A percentile compares a stretch with the other conserved stretches of the same genome.
These are phyloP conservation scores for Rhaphigaster nebulosa DNA, from an alignment of 2,888 invertebrate genomes.

Conservation along the genomic window DNA sequence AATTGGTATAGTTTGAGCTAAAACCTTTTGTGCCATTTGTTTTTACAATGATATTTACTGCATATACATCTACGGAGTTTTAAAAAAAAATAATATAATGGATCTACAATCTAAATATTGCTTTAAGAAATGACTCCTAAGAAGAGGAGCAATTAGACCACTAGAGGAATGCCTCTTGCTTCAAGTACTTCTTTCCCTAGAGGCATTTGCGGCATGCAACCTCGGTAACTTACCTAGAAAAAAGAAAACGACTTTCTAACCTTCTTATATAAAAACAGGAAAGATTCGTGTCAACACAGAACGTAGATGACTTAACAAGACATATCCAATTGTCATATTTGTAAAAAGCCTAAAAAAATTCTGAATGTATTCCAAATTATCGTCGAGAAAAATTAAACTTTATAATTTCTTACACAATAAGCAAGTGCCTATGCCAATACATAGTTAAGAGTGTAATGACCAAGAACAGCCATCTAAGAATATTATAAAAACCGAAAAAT, in stretches of 20 bases:
- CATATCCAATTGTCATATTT: background rate
- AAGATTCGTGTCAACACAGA: background rate
- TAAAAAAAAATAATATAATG: background rate
- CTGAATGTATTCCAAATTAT: no score
- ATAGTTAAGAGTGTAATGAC: no score
- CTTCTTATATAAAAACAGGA: slow-evolving; percentile 12
- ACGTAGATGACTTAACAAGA: background rate
- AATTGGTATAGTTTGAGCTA: no score
- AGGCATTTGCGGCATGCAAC: background rate
- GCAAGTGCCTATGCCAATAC: no score
- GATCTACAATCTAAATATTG: background rate
- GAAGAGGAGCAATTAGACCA: background rate
- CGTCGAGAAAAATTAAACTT: no score
- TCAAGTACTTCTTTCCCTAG: background rate
- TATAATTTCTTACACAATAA: no score
- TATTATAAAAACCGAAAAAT: no score
- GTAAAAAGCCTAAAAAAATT: background rate
- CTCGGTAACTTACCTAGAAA: slow-evolving; percentile 8
- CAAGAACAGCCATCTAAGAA: no score
- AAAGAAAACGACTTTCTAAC: background rate
- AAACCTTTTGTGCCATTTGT: no score
- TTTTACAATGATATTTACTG: no score
- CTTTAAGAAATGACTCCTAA: background rate
- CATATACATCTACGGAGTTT: no score
- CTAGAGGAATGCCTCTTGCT: background rate